Base-by-base conservation (phyloP, 2,113 vertebrate species). In the Alces alces region DNA sequence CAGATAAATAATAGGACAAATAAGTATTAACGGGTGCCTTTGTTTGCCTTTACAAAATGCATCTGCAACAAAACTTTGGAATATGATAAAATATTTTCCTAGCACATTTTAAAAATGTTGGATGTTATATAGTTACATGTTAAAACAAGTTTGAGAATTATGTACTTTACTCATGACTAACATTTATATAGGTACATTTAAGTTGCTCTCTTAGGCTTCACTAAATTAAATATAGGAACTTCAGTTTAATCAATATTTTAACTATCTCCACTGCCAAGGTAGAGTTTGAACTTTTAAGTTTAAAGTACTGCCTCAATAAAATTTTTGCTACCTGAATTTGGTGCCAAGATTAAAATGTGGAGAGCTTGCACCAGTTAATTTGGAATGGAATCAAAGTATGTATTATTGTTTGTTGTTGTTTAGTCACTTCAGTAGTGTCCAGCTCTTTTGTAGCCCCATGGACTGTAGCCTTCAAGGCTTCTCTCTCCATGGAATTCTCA, bases 41-140 rank as follows among this genome's bases (percentile, higher is more conserved):
- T 85, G 83, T 90, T 94, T 96, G 30, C 27, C 73, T 89, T 90
- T 97, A 79, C 79, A 93, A 43, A 96, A 79, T 95, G 28, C 16
- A 52, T 87, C 76, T 92, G 76, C 76, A 61, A 15, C 23, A 83
- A 92, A 55, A n/a, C 73, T 95, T 92, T 83, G 73, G 30, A 93
- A 92, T 93, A 73, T 23, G 78, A 17, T 88, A 55, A 47, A 79
- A 3, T 95, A 66, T 70, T 50, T 93, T 95, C 23, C 50, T 82
- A 61, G 50, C 33, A 60, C 33, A 60, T 86, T 95, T 95, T 43
- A 39, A 54, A 93, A 93, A 89, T 83, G 9, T 78, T 90, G 13
- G 8, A 13, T 97, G 21, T 61, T 36, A n/a, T 28, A 2, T 91
- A 96, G 47, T 66, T 79, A 28, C 64, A 15, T 86, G 50, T 91